These are phyloP conservation scores for Conistra vaccinii DNA, from an alignment of 2,888 invertebrate genomes.

Conservation along the genomic window DNA sequence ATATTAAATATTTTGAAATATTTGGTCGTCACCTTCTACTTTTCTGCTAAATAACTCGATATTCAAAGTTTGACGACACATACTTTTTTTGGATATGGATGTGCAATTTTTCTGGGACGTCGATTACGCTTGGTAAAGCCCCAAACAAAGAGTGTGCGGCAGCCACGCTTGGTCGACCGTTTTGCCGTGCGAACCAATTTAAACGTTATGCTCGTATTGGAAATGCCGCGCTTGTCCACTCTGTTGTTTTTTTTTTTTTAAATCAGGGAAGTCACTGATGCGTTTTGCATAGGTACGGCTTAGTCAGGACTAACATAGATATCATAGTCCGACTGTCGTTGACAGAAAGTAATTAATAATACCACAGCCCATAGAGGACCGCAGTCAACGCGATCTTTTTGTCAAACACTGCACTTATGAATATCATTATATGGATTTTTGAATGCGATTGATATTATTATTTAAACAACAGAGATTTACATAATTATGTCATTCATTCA, in stretches of 20 bases:
- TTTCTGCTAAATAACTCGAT: neutral
- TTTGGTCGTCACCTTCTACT: neutral
- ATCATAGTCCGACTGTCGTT: neutral
- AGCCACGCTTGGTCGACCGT: slow-evolving; percentile 36
- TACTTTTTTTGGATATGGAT: slow-evolving; percentile 4
- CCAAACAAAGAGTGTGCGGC: slow-evolving; percentile 46
- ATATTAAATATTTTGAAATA: neutral
- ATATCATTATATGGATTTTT: neutral
- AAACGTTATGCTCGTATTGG: slow-evolving; percentile 47
- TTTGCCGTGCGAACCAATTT: slow-evolving; percentile 50
- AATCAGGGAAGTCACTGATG: slow-evolving; percentile 21
- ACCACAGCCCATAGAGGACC: neutral
- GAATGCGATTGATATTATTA: neutral
- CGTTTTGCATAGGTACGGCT: slow-evolving; percentile 20
- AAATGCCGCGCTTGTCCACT: slow-evolving; percentile 37
- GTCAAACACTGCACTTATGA: neutral
- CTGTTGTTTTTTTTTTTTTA: slow-evolving; percentile 22
- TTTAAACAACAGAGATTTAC: neutral
- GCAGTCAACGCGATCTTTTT: neutral
- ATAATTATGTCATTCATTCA: neutral
- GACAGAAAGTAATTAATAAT: neutral
- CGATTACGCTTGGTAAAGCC: slow-evolving; percentile 41
- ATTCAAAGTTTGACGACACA: neutral
- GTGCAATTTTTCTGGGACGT: slow-evolving; percentile 34
- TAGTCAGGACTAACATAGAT: slow-evolving; percentile 1